phyloP scores from a whole-genome alignment of 2,113 vertebrate species.

The Saimiri boliviensis region DNA sequence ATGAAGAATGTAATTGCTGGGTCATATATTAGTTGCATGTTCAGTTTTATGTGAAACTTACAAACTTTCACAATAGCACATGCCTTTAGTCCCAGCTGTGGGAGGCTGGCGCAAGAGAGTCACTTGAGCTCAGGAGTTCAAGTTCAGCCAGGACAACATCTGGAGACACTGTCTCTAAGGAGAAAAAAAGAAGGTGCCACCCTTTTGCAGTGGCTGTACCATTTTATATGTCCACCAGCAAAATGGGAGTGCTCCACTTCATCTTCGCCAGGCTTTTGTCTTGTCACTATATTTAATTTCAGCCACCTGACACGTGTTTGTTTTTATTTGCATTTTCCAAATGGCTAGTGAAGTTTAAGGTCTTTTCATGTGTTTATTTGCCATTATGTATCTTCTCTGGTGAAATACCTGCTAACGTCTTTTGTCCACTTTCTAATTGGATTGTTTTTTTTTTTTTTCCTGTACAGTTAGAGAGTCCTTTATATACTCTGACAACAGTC shows the following conservation, averaged over 20 bases:
- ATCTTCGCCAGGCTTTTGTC: not conserved
- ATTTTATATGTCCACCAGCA: not conserved
- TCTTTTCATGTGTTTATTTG: not conserved
- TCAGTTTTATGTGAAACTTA: not conserved
- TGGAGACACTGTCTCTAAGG: not conserved
- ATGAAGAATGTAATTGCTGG: not conserved
- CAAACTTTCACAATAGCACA: not conserved
- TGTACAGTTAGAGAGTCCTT: not conserved
- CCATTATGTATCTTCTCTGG: not conserved
- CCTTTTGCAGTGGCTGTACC: not conserved
- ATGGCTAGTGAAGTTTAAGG: not conserved
- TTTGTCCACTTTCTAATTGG: not conserved
- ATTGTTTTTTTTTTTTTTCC: not conserved
- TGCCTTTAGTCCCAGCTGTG: not conserved
- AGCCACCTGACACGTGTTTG: not conserved
- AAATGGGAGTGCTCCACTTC: not conserved
- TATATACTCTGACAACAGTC: not conserved
- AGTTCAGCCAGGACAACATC: not conserved
- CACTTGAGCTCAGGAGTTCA: not conserved
- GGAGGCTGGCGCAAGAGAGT: not conserved
- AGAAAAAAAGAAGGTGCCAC: not conserved
- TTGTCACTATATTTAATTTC: not conserved
- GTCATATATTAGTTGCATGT: accelerated
- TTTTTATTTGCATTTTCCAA: not conserved
- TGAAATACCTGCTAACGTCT: not conserved